Percentiles rank a stretch among this genome's conserved stretches.
phyloP scores from a whole-genome alignment of 1,140 invertebrate genomes.

The Eueides isabella region DNA sequence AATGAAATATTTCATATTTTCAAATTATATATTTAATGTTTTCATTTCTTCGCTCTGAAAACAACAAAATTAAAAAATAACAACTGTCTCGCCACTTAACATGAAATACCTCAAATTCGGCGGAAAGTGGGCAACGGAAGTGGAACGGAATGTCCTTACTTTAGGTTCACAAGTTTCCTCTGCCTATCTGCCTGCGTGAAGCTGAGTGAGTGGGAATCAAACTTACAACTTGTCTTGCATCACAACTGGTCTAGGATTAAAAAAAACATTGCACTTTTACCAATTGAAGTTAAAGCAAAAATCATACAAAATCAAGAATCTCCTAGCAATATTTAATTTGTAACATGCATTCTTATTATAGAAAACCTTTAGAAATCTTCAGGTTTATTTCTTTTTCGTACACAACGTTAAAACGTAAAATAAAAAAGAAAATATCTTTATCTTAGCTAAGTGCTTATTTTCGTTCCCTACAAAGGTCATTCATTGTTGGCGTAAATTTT shows the following conservation, averaged over 20 bases:
- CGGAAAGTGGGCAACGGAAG: too few species aligned
- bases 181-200: too few species aligned
- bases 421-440: not conserved
- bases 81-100: not conserved
- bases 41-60: not conserved
- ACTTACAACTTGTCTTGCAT: too few species aligned
- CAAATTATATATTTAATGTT: too few species aligned
- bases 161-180: not conserved
- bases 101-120: not conserved
- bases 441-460: conserved; percentile 1
- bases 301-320: too few species aligned
- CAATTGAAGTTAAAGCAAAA: too few species aligned
- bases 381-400: not conserved
- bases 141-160: too few species aligned
- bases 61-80: too few species aligned
- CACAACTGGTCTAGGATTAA: too few species aligned
- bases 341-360: not conserved
- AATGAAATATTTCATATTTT: not conserved
- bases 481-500: conserved; percentile 14
- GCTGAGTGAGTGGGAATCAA: too few species aligned
- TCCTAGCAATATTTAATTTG: too few species aligned
- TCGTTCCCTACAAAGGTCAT: conserved; percentile 18
- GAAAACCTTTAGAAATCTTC: not conserved
- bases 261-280: too few species aligned
- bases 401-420: not conserved